Evolutionary conservation across 2,888 invertebrate genomes (phyloP).

Genomic region (Metopia argyrocephala): DNA sequence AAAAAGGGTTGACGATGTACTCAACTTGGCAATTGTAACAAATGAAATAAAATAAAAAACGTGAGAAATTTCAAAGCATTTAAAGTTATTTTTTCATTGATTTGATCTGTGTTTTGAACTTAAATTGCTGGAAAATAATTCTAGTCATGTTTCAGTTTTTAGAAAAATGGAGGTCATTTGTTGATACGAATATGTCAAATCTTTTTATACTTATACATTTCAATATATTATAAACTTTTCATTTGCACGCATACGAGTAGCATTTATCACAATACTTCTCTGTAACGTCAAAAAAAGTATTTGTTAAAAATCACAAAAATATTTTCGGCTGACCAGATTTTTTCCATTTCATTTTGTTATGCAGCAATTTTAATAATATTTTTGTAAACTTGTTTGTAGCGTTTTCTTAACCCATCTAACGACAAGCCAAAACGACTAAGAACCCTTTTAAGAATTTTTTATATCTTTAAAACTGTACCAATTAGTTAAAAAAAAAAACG

Average conservation of each 20-base stretch:
- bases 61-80: slow-evolving; percentile 56
- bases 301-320: slow-evolving; percentile 2
- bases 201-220: slow-evolving; percentile 27
- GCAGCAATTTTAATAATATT: no score
- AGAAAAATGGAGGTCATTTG: slow-evolving; percentile 57
- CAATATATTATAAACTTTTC: slow-evolving; percentile 2
- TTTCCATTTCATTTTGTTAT: no score
- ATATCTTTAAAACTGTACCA: no score
- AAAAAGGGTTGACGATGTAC: slow-evolving; percentile 46
- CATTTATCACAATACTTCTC: no score
- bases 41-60: slow-evolving; percentile 49
- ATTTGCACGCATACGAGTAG: no score
- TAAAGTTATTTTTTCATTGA: slow-evolving; percentile 20
- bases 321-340: not conserved
- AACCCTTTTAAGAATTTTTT: no score
- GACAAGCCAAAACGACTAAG: no score
- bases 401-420: no score
- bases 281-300: no score
- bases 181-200: slow-evolving; percentile 56
- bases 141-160: slow-evolving; percentile 47
- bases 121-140: slow-evolving; percentile 40
- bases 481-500: no score
- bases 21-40: slow-evolving; percentile 52
- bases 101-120: slow-evolving; percentile 34
- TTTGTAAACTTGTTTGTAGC: no score